Base-by-base conservation (phyloP, 2,888 invertebrate species). In the Cynaeus angustus region DNA sequence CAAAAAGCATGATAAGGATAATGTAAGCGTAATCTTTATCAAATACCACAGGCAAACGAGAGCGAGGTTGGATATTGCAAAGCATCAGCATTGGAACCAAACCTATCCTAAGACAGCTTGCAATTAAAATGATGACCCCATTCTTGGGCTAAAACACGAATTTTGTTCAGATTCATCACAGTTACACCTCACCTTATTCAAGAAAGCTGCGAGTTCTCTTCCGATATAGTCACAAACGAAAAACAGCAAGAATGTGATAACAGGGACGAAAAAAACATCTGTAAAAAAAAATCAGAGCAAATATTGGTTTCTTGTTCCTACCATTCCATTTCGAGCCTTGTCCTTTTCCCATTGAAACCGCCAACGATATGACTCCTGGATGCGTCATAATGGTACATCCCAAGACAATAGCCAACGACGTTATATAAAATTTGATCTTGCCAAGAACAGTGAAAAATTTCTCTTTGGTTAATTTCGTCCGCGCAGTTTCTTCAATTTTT, bases 21-120 rank as follows among this genome's bases (percentile, higher is more conserved):
- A 94, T 92, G 80, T 94, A 96, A 78, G 90, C 88, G 76, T 88
- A 86, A 85, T 98, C 98, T 79, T 90, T 90, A 16, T 89, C 86
- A 81, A 98, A 93, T 41, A 94, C 80, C 7, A 94, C 92, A 0
- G 94, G 93, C 67, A 95, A 84, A 82, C 92, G 89, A 59, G 87
- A 86, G 62, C 96, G 88, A 0, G 96, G 94, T 77, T 91, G 92
- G 1, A 92, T 93, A 85, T 98, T 97, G 83, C 97, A 96, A 74
- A 94, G 85, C 88, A 97, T 89, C 72, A 98, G 84, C 81, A 94
- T 87, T 0, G 97, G 97, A 33, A 97, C 88, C 66, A 95, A 92
- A 0, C 88, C 79, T 1, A 92, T 80, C 56, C 98, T 89, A 10
- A 90, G 75, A 1, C 91, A 37, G 59, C 91, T 90, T 28, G 93